Evolutionary conservation across 2,797 vertebrate species (phyloP), one percentile per base, ranked within the genome.

Genomic region (Delichon dasypus): DNA sequence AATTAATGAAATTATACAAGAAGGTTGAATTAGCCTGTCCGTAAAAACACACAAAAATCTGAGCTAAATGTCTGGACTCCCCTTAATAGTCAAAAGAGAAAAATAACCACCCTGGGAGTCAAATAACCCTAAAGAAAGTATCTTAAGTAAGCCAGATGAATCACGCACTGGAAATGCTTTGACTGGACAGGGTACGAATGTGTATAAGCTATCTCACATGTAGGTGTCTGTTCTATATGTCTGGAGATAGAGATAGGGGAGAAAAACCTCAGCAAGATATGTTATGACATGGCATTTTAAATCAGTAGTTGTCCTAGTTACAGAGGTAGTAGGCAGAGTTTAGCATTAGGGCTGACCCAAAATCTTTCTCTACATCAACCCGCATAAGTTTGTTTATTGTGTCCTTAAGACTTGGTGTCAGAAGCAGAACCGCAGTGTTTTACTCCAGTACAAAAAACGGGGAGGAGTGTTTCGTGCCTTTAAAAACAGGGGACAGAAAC

Each of bases 161-260:
- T 16, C 16, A 48, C 9, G 13, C 11, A 55, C 11, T 70, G 45
- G 32, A 88, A 74, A 76, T 21, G 15, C n/a, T 77, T 76, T 66
- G 27, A 57, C 26, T 67, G 36, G 36, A 51, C 16, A 54, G 17
- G 36, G 73, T 29, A 82, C 0, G 0, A 87, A 48, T 0, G 0
- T 27, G 36, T 66, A 27, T 58, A 79, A 73, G 25, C 19, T 13
- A 73, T 38, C 5, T 65, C 47, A 72, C 2, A 3, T 5, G 34
- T 30, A 55, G 19, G 6, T 50, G 7, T 21, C 57, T 64, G 18
- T 64, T 65, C 50, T 78, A 48, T 5, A 9, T 3, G 9, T 30
- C 32, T 66, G 66, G n/a, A 83, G 25, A 67, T 1, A 65, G 23
- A 55, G 34, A 53, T 5, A 80, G 42, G 73, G 9, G 13, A 85